Evolutionary conservation across 2,888 invertebrate genomes (phyloP), one percentile per base, ranked within the genome.

Genomic region (Coremacera marginata): DNA sequence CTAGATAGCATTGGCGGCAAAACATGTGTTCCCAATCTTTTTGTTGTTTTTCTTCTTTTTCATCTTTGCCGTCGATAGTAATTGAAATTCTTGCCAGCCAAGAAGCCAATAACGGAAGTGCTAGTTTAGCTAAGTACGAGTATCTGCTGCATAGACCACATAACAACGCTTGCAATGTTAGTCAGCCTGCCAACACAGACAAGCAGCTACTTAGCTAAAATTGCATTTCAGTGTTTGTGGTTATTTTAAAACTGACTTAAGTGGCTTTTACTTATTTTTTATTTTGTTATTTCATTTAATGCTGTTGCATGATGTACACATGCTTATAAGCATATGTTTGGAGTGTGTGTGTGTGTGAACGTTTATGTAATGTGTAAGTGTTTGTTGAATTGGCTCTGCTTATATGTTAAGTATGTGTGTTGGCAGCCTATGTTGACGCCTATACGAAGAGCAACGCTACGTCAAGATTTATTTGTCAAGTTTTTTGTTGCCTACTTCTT

Each of bases 221-320:
- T 77, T 77, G 77, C 77, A 77, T 73, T 77, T 77, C 77, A 68
- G 68, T 77, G 77, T 73, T 68, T 73, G 77, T 44, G 77, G 77
- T 71, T 70, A 11, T 34, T n/a, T 51, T 19, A 22, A 34, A 31
- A 19, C 65, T 37, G 44, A 44, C 34, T n/a, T 34, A 37, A 68
- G 44, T n/a, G 14, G 5, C 3, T 16, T 51, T 51, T 70, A 11
- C 27, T 52, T 51, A 22, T 49, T 16, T 49, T 70, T 11, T 25
- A n/a, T 67, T 67, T 67, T 44, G 9, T 44, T 67, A 49, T 67
- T 67, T 16, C n/a, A 70, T 52, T 70, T 70, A n/a, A 63, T 63
- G 63, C 52, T 27, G 27, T 52, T 70, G 34, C 70, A 52, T 31
- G n/a, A 31, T 7, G 44, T n/a, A 19, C 3, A 34, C 44, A n/a